Percentiles rank a stretch among this genome's conserved stretches.
These are phyloP conservation scores for Pachyseris speciosa DNA, from an alignment of 64 coral and sea anemone genomes.

Conservation along the genomic window DNA sequence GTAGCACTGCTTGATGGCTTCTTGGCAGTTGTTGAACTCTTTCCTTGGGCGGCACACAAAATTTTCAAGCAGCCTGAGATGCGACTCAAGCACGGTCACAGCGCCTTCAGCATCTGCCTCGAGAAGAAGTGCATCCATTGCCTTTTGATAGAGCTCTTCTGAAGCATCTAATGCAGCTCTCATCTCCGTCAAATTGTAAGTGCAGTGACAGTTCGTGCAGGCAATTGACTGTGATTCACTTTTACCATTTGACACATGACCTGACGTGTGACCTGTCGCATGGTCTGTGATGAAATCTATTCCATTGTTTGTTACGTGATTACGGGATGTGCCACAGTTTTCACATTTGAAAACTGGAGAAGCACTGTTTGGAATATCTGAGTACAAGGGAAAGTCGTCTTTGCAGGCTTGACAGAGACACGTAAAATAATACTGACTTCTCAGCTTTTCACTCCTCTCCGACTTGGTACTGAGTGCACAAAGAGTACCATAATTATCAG, in stretches of 20 bases:
- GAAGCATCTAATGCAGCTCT: slow-evolving; percentile 46
- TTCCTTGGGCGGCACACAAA: slow-evolving; percentile 83
- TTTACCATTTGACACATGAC: background rate
- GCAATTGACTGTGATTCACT: background rate
- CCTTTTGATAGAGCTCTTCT: slow-evolving; percentile 62
- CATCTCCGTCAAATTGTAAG: slow-evolving; percentile 52
- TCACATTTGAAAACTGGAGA: slow-evolving; percentile 68
- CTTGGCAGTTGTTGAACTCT: slow-evolving; percentile 91
- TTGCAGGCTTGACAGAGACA: slow-evolving; percentile 80
- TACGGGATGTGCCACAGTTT: slow-evolving; percentile 10
- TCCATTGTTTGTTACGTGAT: background rate
- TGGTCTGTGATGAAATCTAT: background rate
- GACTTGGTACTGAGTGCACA: slow-evolving; percentile 73
- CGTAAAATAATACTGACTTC: slow-evolving; percentile 85
- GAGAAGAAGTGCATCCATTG: slow-evolving; percentile 69
- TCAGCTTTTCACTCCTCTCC: slow-evolving; percentile 53
- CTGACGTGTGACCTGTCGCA: background rate
- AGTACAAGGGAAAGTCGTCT: slow-evolving; percentile 77
- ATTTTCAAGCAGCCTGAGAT: slow-evolving; percentile 75
- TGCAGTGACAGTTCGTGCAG: slow-evolving; percentile 40
- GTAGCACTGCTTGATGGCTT: slow-evolving; percentile 94
- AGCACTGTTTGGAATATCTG: slow-evolving; percentile 43
- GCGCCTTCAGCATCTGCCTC: slow-evolving; percentile 65
- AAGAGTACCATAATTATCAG: slow-evolving; percentile 95
- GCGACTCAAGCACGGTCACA: slow-evolving; percentile 55